A percentile compares a stretch with the other conserved stretches of the same genome.
phyloP scores from a whole-genome alignment of 2,888 invertebrate genomes.

The Lasioglossum figueresi region DNA sequence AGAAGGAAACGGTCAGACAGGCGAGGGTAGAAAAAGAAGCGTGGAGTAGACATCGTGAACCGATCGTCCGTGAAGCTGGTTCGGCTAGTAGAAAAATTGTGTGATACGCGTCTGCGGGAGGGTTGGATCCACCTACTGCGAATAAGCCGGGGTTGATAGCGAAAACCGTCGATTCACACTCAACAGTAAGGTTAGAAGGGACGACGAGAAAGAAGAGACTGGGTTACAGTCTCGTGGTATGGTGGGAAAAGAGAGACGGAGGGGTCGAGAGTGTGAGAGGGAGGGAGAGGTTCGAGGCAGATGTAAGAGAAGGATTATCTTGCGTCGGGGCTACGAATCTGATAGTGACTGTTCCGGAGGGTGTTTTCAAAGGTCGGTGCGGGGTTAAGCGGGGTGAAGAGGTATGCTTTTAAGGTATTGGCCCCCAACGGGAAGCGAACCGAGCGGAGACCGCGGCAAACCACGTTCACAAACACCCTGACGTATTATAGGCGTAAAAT shows the following conservation, averaged over 20 bases:
- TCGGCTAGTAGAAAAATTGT: constrained; percentile 72
- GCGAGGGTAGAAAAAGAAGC: constrained; percentile 30
- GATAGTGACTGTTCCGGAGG: constrained; percentile 73
- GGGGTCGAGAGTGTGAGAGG: constrained; percentile 20
- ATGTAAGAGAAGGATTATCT: constrained; percentile 82
- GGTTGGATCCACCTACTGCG: constrained; percentile 66
- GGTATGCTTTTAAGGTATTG: constrained; percentile 80
- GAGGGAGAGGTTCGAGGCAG: constrained; percentile 57
- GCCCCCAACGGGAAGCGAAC: constrained; percentile 65
- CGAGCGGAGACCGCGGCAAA: constrained; percentile 49
- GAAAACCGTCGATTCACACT: constrained; percentile 76
- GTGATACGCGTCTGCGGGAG: constrained; percentile 66
- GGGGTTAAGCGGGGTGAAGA: constrained; percentile 56
- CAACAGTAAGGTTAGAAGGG: constrained; percentile 52
- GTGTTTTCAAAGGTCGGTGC: constrained; percentile 57
- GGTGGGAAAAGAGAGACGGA: constrained; percentile 8
- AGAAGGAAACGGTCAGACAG: constrained; percentile 31
- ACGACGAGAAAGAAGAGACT: constrained; percentile 32
- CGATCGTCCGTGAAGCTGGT: constrained; percentile 63
- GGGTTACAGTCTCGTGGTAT: constrained; percentile 6
- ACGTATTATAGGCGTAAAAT: constrained; percentile 69
- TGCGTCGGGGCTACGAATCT: constrained; percentile 75
- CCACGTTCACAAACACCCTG: constrained; percentile 59
- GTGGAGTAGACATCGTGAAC: constrained; percentile 57
- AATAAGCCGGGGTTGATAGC: constrained; percentile 76